Base-by-base conservation (phyloP, 2,113 vertebrate genomes). In the Triplophysa tibetana region DNA sequence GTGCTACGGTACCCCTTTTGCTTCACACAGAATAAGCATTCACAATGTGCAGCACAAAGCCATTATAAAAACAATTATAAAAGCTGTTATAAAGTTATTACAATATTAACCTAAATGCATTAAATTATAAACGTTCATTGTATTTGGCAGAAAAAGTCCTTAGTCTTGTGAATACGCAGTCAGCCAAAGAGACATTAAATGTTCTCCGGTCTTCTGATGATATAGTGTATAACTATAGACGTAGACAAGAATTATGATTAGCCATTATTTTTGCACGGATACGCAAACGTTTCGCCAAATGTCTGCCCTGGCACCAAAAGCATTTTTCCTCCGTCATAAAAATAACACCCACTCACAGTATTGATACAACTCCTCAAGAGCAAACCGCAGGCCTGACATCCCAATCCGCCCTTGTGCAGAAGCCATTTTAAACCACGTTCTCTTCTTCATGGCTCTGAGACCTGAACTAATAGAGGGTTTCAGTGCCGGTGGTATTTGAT, bases 391-490 rank as follows among this genome's bases (percentile, higher is more conserved):
- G 54, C 29, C 70, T 73, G 54, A 60, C 33, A 14, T 24, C 33
- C 38, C 54, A 1, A 24, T 23, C 41, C 5, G 24, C 23, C 48
- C 16, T 13, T 7, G 75, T 56, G 17, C 48, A 14, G 38, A 23
- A 78, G 33, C n/a, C 66, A 45, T 68, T 45, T 78, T 12, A 61
- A 70, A 26, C 45, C 29, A 29, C 19, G 2, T 19, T 26, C 48
- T 70, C 38, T 17, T 11, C 45, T 78, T 77, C 41, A 11, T 63
- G 29, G 62, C 19, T 52, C 24, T 61, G 52, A 69, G 67, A 78
- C 52, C 70, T 60, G 61, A 54, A 73, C 38, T 70, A 52, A 81
- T 62, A 65, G 45, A 56, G 41, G n/a, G 45, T 78, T 81, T 75
- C 56, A 69, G 48, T 14, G 16, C 61, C 23, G 13, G 69, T 13